Evolutionary conservation across 2,888 invertebrate genomes (phyloP), one percentile per base, ranked within the genome.

Genomic region (Hirudinaria manillensis): DNA sequence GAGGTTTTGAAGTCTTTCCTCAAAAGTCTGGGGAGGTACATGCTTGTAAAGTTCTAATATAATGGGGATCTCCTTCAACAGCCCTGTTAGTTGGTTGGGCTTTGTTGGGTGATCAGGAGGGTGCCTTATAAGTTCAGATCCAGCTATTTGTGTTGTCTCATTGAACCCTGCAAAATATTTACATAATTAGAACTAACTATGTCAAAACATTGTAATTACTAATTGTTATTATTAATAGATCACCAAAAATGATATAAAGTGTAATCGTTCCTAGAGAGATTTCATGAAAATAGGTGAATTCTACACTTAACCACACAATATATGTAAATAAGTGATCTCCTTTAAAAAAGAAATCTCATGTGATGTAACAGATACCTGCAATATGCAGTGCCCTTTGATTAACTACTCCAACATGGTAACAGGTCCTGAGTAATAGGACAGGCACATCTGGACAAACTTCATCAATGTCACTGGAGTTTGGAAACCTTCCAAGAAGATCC

Each of bases 381-480:
- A 76, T 45, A 55, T 78, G 16, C 27, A 79, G 70, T 16, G 75
- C 77, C 34, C 32, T 70, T 16, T 75, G 74, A 70, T 79, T 79
- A 51, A 76, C 72, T 0, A 79, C 77, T 2, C 72, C 76, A 16
- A 76, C 34, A 61, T 79, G 79, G 21, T 68, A n/a, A 66, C 79
- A 79, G 29, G 68, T 55, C 16, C 79, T 71, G 38, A 13, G n/a
- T 16, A 78, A 71, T 19, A 77, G 45, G 24, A 78, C 78, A 21
- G 79, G 79, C 29, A 74, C 29, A 70, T 77, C 78, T 3, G 53
- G 32, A 34, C 78, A 78, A n/a, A 76, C 78, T 29, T 70, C 74
- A 66, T 79, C 79, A 27, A 79, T 24, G 71, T 79, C 79, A 19
- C 77, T 72, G 16, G 74, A 74, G 27, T 70, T 76, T 3, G 79